Evolutionary conservation across 2,888 invertebrate genomes (phyloP).

Genomic region (Dicranocentrus wangi): DNA sequence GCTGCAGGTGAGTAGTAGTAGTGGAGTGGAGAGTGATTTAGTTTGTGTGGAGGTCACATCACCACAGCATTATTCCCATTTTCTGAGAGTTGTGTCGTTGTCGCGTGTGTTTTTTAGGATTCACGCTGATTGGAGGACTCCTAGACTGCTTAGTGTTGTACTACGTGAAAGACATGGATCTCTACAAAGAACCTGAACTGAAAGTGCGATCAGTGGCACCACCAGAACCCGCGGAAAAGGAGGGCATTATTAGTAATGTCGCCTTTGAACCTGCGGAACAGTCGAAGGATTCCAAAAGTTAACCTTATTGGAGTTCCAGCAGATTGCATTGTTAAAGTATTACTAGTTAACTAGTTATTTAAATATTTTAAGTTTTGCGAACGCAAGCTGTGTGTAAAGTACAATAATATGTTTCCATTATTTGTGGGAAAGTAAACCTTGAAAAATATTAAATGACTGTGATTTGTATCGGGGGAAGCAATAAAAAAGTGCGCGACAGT

Average conservation of each 20-base stretch:
- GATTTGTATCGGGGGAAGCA: too few species aligned
- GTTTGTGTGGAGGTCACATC: too few species aligned
- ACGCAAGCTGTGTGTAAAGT: too few species aligned
- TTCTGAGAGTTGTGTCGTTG: too few species aligned
- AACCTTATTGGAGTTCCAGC: background rate
- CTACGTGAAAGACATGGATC: conserved; percentile 75
- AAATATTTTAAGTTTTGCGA: too few species aligned
- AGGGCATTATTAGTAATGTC: background rate
- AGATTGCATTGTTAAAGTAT: too few species aligned
- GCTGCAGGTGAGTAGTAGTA: conserved; percentile 78
- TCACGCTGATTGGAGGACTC: conserved; percentile 76
- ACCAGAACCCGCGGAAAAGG: background rate
- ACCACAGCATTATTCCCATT: background rate
- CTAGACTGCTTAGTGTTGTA: conserved; percentile 77
- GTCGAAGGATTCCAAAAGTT: background rate
- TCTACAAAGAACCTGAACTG: conserved; percentile 73
- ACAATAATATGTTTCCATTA: too few species aligned
- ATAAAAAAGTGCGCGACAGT: too few species aligned
- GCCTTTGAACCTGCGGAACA: background rate
- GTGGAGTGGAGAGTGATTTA: background rate
- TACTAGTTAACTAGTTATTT: too few species aligned
- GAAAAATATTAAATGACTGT: too few species aligned
- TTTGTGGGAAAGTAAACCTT: too few species aligned
- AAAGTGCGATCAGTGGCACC: background rate
- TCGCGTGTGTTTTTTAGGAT: conserved; percentile 73